Base-by-base conservation (phyloP, 2,888 invertebrate species). In the Tetropium fuscum region DNA sequence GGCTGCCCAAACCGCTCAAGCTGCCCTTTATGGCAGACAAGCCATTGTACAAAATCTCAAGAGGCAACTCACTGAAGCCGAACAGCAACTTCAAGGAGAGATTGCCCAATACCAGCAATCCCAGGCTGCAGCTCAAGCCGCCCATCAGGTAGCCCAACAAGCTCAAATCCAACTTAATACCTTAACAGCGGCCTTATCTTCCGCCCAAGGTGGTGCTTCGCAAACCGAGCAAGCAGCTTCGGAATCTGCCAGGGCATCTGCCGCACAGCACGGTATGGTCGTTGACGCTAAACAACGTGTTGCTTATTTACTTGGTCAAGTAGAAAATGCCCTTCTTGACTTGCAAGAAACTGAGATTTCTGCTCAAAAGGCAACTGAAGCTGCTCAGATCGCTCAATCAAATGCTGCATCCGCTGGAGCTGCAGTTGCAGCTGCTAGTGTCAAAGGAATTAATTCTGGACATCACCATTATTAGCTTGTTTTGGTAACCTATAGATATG, bases 261-360 rank as follows among this genome's bases (percentile, higher is more conserved):
- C 68, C n/a, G 43, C 64, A 4, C 67, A 67, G 40, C 67, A 67
- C 34, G 44, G 60, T 13, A 60, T 63, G 65, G 65, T 65, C 2
- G 55, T 34, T 25, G 87, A 88, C 10, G 89, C 90, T 0, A 85
- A 89, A 51, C 87, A 87, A 64, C 80, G 88, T 13, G 81, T 88
- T n/a, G 84, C 86, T 63, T 83, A 87, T 1, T 81, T 88, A n/a
- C 86, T 87, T 56, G 87, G 88, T n/a, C 89, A 90, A 69, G 82
- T 90, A 8, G 84, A 85, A 55, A 85, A 87, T 1, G 88, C 89
- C 40, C 85, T 88, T 18, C 80, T 88, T 58, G 90, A 90, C 76
- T 89, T 89, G 73, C 88, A 88, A 63, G 89, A 89, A 1, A 90
- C 90, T 0, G 88, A 89, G 73, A 77, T 85, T 0, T 89, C 90